These are phyloP conservation scores for Mya arenaria DNA, from an alignment of 1,140 invertebrate genomes.

Conservation along the genomic window DNA sequence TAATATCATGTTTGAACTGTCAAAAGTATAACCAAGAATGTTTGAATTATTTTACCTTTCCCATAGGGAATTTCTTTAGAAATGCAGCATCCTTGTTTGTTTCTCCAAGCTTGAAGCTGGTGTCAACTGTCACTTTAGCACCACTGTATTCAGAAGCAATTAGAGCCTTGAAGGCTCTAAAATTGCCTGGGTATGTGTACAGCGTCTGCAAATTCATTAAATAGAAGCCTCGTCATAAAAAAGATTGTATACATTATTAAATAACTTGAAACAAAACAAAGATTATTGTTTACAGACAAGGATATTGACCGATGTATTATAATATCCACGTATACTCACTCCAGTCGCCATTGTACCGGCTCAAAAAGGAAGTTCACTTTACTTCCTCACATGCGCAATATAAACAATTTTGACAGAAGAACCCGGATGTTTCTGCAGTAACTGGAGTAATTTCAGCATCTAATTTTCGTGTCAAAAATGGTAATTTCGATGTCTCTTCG, in stretches of 20 bases:
- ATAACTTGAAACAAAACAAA: background rate
- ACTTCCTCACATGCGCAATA: conserved; percentile 60
- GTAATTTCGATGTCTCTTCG: background rate
- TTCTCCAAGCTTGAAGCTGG: conserved; percentile 95
- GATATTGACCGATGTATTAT: conserved; percentile 6
- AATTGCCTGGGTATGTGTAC: conserved; percentile 98
- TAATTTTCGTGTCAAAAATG: conserved; percentile 56
- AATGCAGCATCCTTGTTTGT: conserved; percentile 94
- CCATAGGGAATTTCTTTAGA: conserved; percentile 95
- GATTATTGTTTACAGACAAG: background rate
- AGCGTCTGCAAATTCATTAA: conserved; percentile 95
- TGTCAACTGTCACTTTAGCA: conserved; percentile 89
- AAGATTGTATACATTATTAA: conserved; percentile 3
- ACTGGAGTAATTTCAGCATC: conserved; percentile 54
- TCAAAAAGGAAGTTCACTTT: conserved; percentile 71
- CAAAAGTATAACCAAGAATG: no score
- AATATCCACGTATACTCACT: conserved; percentile 80
- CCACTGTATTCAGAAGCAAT: conserved; percentile 98
- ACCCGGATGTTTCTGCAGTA: conserved; percentile 66
- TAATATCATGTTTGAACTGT: no score
- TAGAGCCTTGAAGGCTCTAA: conserved; percentile 93
- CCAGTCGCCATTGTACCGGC: conserved; percentile 83
- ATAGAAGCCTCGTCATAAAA: no score
- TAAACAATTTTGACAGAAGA: background rate
- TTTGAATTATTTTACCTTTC: conserved; percentile 92